Conservation (phyloP, 2,888 invertebrate species). For the Drosophila putrida region DNA sequence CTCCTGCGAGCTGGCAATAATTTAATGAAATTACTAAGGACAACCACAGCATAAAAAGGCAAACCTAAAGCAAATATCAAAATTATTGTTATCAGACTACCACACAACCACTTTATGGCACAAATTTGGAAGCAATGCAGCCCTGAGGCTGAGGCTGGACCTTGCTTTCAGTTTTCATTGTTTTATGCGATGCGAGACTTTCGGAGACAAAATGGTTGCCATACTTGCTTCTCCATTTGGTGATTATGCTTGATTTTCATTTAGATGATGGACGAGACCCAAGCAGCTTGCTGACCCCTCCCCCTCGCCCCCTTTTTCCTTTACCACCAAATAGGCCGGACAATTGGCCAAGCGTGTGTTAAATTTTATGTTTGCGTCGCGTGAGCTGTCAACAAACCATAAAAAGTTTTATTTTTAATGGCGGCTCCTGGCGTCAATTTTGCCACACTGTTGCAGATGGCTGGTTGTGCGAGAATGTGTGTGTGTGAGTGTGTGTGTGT, state of each 20-base stretch:
- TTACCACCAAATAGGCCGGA: constrained; percentile 8
- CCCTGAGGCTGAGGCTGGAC: constrained; percentile 13
- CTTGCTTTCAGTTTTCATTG: constrained; percentile 47
- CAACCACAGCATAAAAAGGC: constrained; percentile 51
- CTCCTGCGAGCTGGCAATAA: constrained; percentile 28
- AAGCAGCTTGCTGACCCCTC: constrained; percentile 18
- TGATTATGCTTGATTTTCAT: constrained; percentile 77
- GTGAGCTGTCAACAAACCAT: constrained; percentile 59
- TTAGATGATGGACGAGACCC: constrained; percentile 67
- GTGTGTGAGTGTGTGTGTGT: constrained; percentile 7
- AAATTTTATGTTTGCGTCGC: constrained; percentile 32
- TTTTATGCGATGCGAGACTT: constrained; percentile 36
- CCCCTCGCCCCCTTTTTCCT: not conserved
- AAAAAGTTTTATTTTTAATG: constrained; percentile 60
- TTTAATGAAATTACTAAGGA: constrained; percentile 55
- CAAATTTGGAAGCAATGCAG: constrained; percentile 16
- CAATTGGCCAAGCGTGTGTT: constrained; percentile 32
- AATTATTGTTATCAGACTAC: constrained; percentile 61
- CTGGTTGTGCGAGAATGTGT: not conserved
- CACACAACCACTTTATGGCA: constrained; percentile 26
- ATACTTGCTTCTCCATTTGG: constrained; percentile 60
- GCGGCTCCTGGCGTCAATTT: constrained; percentile 31
- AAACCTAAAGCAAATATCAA: constrained; percentile 41
- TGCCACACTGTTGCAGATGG: constrained; percentile 26
- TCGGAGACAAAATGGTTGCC: constrained; percentile 42